Evolutionary conservation across 2,113 vertebrate genomes (phyloP), one percentile per base, ranked within the genome.

Genomic region (Sula dactylatra): DNA sequence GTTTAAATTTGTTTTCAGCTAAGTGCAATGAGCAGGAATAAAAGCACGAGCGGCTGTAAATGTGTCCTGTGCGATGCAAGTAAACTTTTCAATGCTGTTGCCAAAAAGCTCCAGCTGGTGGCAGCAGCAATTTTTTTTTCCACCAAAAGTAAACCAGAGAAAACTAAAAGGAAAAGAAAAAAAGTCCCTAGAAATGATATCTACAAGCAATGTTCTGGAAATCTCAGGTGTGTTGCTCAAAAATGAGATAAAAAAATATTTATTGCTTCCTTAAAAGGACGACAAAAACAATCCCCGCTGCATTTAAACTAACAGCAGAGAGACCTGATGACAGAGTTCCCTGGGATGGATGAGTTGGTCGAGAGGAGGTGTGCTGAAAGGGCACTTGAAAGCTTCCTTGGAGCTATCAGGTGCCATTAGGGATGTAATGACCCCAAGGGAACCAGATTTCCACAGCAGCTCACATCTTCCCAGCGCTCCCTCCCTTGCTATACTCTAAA

Each of bases 61-160:
- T 2, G 19, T 6, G 73, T 64, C 66, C 20, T 8, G 42, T 4
- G 34, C 45, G 54, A 71, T 12, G 22, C 61, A 13, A 13, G 26
- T 8, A 50, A 78, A 16, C 16, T 3, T 80, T 62, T 50, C 12
- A 5, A 11, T 32, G 86, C 25, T 47, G 25, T 86, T 96, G 61
- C 90, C 49, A 13, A 62, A 87, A 93, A 50, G 3, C 10, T 65
- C 97, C 98, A 97, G 97, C 81, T 88, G 97, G 92, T 94, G 97
- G 98, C 97, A 98, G 96, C 90, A 97, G 69, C 14, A 96, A 67
- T 74, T 92, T 74, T 71, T 70, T 86, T 80, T 81, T 62, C 78
- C 11, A 6, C 15, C 54, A 4, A 20, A 80, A 77, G 15, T 18
- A 16, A n/a, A 58, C 4, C 20, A 3, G 27, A 7, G 40, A 62